These are phyloP conservation scores for Uloborus diversus DNA, from an alignment of 1,140 invertebrate genomes.

Conservation along the genomic window DNA sequence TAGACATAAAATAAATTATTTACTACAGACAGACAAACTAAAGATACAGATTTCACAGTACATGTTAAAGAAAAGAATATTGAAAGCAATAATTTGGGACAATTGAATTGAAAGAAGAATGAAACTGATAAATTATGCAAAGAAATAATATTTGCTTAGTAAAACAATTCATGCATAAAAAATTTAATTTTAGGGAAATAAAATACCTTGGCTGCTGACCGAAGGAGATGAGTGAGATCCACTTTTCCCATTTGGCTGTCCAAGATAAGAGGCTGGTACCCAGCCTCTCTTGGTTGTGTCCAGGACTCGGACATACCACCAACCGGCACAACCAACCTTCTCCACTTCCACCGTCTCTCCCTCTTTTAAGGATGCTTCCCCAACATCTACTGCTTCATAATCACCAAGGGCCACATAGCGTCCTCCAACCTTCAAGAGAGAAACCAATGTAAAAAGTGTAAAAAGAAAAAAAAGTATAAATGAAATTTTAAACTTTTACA, in stretches of 20 bases:
- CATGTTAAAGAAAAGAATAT: no score
- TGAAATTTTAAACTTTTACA: no score
- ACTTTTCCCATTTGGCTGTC: slow-evolving; percentile 64
- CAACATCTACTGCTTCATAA: slow-evolving; percentile 86
- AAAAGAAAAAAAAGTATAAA: no score
- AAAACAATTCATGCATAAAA: not conserved
- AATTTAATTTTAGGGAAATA: not conserved
- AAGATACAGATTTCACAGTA: no score
- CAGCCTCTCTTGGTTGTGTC: slow-evolving; percentile 78
- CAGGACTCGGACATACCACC: slow-evolving; percentile 91
- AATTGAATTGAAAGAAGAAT: no score
- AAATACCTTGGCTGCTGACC: slow-evolving; percentile 66
- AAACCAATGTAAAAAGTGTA: no score
- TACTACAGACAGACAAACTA: no score
- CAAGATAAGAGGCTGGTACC: slow-evolving; percentile 92
- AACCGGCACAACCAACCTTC: slow-evolving; percentile 92
- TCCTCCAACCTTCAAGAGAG: slow-evolving; percentile 55
- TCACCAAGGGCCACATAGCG: slow-evolving; percentile 85
- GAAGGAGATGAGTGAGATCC: slow-evolving; percentile 65
- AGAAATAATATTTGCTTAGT: not conserved
- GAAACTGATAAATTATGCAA: no score
- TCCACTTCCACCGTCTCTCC: slow-evolving; percentile 79
- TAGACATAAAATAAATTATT: no score
- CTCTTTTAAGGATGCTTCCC: slow-evolving; percentile 87
- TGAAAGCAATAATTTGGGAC: no score